phyloP scores from a whole-genome alignment of 2,888 invertebrate genomes.

The Oxystoma pomonae region DNA sequence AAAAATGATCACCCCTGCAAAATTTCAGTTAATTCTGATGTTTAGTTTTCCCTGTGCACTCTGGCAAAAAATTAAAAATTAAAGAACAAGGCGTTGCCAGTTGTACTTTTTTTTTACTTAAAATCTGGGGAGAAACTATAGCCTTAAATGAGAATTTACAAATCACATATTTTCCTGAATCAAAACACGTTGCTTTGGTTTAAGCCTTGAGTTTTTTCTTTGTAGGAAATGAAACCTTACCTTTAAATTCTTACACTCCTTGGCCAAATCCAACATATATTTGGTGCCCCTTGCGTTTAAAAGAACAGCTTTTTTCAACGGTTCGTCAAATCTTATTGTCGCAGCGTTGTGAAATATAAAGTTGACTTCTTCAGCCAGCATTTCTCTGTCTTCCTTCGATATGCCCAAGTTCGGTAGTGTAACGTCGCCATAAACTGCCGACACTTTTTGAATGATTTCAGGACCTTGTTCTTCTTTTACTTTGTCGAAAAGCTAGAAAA shows the following conservation, averaged over 20 bases:
- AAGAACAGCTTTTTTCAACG: constrained; percentile 81
- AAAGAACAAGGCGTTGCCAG: too few species aligned
- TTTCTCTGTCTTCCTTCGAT: constrained; percentile 59
- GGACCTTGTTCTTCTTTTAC: constrained; percentile 62
- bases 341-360: constrained; percentile 84
- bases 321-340: constrained; percentile 83
- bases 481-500: constrained; percentile 69
- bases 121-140: too few species aligned
- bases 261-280: constrained; percentile 78
- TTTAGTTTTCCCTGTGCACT: too few species aligned
- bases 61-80: too few species aligned
- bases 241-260: constrained; percentile 68
- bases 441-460: constrained; percentile 61
- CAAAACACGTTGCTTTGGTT: too few species aligned
- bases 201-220: too few species aligned
- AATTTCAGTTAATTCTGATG: too few species aligned
- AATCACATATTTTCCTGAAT: too few species aligned
- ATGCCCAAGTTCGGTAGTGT: constrained; percentile 64
- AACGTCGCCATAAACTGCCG: constrained; percentile 72
- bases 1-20: too few species aligned
- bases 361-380: constrained; percentile 63
- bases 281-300: constrained; percentile 92
- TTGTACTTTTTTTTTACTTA: too few species aligned
- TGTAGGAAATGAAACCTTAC: too few species aligned
- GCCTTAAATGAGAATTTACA: too few species aligned